Conservation (phyloP, 1,140 invertebrate genomes). For the Drosophila sulfurigaster region DNA sequence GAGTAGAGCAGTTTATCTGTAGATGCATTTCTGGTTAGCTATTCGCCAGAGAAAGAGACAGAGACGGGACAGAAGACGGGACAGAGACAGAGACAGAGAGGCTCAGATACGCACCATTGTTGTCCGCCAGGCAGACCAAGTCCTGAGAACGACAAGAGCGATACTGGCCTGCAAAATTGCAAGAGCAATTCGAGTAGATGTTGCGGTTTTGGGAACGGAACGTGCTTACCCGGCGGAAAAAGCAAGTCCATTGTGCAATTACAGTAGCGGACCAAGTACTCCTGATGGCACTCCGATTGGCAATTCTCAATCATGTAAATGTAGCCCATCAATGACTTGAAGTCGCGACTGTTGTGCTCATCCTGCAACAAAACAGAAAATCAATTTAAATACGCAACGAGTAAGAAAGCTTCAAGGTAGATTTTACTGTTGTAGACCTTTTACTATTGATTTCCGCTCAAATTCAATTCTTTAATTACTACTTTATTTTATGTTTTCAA, state of each 20-base stretch:
- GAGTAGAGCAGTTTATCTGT: slow-evolving; percentile 60
- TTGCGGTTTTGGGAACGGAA: slow-evolving; percentile 34
- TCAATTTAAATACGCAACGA: not conserved
- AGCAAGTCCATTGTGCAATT: slow-evolving; percentile 82
- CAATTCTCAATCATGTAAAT: slow-evolving; percentile 84
- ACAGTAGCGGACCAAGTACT: slow-evolving; percentile 77
- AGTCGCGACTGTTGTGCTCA: slow-evolving; percentile 61
- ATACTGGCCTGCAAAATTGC: slow-evolving; percentile 62
- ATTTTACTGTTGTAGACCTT: no score
- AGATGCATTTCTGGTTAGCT: slow-evolving; percentile 1
- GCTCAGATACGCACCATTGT: slow-evolving; percentile 63
- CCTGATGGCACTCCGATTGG: slow-evolving; percentile 79
- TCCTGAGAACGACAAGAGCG: slow-evolving; percentile 69
- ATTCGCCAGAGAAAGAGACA: not conserved
- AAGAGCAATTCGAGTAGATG: slow-evolving; percentile 16
- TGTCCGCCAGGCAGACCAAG: slow-evolving; percentile 68
- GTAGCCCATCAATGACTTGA: slow-evolving; percentile 70
- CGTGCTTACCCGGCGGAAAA: slow-evolving; percentile 81
- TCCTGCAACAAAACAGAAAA: slow-evolving; percentile 49
- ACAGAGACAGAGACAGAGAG: not conserved
- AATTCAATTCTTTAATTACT: no score
- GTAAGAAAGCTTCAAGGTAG: no score
- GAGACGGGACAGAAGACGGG: no score
- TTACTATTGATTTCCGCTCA: no score
- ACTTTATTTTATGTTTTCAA: no score